These are phyloP conservation scores for Ataeniobius toweri DNA, from an alignment of 2,797 vertebrate genomes.

Conservation along the genomic window DNA sequence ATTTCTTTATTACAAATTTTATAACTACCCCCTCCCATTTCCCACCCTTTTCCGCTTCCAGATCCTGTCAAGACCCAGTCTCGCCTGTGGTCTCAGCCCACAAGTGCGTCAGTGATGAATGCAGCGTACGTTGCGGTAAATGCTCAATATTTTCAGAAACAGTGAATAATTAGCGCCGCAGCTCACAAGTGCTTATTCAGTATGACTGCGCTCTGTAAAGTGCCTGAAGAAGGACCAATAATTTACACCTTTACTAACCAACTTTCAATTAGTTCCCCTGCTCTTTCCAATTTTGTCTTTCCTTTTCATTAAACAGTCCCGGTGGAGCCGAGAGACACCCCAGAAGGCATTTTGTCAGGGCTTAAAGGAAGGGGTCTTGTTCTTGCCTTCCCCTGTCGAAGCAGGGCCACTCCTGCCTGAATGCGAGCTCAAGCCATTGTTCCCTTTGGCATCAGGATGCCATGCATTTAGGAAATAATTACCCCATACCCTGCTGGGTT, in stretches of 20 bases:
- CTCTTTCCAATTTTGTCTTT: constrained; percentile 62
- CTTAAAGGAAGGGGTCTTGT: constrained; percentile 68
- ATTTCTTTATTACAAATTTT: constrained; percentile 87
- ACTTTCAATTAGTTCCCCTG: constrained; percentile 70
- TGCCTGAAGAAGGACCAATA: constrained; percentile 69
- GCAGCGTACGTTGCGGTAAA: constrained; percentile 63
- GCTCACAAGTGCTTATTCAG: constrained; percentile 70
- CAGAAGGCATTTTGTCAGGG: constrained; percentile 74
- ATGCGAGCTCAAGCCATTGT: constrained; percentile 76
- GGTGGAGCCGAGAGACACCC: constrained; percentile 63
- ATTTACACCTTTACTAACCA: constrained; percentile 72
- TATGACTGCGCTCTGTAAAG: constrained; percentile 60
- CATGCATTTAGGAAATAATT: constrained; percentile 87
- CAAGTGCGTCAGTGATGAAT: constrained; percentile 73
- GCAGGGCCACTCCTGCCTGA: constrained; percentile 70
- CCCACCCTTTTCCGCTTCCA: constrained; percentile 78
- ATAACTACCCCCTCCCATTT: constrained; percentile 80
- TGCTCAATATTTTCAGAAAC: constrained; percentile 75
- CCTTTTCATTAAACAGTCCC: constrained; percentile 66
- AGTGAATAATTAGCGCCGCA: constrained; percentile 73
- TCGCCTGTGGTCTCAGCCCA: constrained; percentile 77
- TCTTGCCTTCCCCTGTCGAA: constrained; percentile 76
- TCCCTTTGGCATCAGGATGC: constrained; percentile 80
- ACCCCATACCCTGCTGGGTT: constrained; percentile 86
- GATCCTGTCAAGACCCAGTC: constrained; percentile 81